Base-by-base conservation (phyloP, 37 sponge, comb jelly and placozoan species). In the Halisarca cf. caerulea region DNA sequence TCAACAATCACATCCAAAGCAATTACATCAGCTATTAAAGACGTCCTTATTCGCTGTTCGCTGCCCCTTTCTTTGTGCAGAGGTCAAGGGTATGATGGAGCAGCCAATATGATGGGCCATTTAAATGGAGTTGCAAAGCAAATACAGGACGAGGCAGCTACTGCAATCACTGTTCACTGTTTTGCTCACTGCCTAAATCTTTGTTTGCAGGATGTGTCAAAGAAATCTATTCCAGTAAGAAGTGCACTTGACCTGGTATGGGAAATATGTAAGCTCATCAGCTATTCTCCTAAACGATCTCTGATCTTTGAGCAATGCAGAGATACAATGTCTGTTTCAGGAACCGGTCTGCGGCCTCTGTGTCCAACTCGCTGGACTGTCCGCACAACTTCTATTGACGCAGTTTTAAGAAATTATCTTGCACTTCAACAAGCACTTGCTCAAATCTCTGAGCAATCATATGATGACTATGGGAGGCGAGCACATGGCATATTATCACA, bases 81-180 rank as follows among this genome's bases (percentile, higher is more conserved):
- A 24, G 88, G 88, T 14, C 88, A 87, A 54, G 91, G 88, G 9
- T 90, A 83, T 90, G 91, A 90, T 82, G 91, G 91, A 44, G 87
- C 91, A 40, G 71, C 88, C n/a, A n/a, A n/a, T n/a, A n/a, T n/a
- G n/a, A n/a, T n/a, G n/a, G n/a, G n/a, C n/a, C n/a, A n/a, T n/a
- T 39, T 88, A 61, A 80, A 53, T 6, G 82, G 92, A 35, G 81
- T 88, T 35, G 89, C 88, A n/a, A 61, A 88, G 18, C 71, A 43
- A 38, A 59, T 91, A 59, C 59, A 20, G 57, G 45, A 81, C 60
- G 85, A 80, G 35, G 44, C 21, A 38, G 88, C 85, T 58, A 55
- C 78, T 27, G 92, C 91, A 7, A 27, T 91, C 7, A 72, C 83
- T 54, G 88, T 91, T 25, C 91, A 91, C 35, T 87, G 91, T 79